A percentile compares a stretch with the other conserved stretches of the same genome.
Conservation (phyloP, 2,113 vertebrate genomes). For the Xenotilapia caudafasciata region DNA sequence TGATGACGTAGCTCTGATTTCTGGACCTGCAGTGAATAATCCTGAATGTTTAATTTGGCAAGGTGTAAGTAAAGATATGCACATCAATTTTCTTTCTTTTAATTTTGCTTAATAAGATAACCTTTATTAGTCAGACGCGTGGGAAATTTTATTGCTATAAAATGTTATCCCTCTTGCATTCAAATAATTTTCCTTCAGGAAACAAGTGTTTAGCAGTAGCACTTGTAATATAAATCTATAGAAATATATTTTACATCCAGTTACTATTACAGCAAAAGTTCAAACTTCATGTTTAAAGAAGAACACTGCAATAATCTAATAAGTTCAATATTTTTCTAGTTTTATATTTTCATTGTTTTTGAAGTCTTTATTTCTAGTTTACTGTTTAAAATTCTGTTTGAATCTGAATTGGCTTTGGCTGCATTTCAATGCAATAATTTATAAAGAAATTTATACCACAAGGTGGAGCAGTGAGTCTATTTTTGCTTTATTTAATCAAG, state of each 20-base stretch:
- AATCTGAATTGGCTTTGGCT: not conserved
- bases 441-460: not conserved
- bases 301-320: fast-evolving
- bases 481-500: not conserved
- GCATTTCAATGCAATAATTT: not conserved
- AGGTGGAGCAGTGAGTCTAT: not conserved
- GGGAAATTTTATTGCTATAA: not conserved
- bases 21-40: not conserved
- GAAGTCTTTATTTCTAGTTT: not conserved
- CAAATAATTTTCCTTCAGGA: not conserved
- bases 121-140: not conserved
- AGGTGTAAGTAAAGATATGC: fast-evolving
- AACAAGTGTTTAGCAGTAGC: not conserved
- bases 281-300: not conserved
- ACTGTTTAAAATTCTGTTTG: not conserved
- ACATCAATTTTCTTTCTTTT: not conserved
- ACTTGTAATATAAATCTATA: not conserved
- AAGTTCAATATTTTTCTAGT: not conserved
- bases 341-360: not conserved
- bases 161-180: not conserved
- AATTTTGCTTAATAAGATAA: not conserved
- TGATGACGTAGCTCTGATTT: not conserved
- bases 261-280: not conserved
- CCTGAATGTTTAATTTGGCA: not conserved
- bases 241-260: not conserved